Evolutionary conservation across 2,888 invertebrate species (phyloP).

Genomic region (Lampropteryx suffumata): DNA sequence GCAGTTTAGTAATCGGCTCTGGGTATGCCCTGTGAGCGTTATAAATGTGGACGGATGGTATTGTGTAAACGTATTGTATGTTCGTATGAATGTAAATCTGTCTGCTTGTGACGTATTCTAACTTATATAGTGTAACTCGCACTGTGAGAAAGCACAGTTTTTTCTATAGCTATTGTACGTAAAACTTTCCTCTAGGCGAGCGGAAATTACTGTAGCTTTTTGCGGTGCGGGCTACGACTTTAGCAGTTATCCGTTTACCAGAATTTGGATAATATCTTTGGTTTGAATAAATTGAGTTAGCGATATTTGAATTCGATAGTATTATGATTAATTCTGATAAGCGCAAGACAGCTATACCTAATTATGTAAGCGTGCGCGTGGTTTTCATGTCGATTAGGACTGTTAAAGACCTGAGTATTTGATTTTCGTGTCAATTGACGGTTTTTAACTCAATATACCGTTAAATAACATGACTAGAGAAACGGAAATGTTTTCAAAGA

Average conservation of each 20-base stretch:
- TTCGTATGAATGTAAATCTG: constrained; percentile 33
- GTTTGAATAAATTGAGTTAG: no score
- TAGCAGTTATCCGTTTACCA: background rate
- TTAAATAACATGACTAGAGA: background rate
- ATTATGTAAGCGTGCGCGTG: constrained; percentile 44
- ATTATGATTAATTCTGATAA: background rate
- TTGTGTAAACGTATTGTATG: constrained; percentile 42
- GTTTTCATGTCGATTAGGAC: constrained; percentile 36
- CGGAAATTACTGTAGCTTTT: constrained; percentile 42
- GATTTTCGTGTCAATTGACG: no score
- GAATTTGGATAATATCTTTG: background rate
- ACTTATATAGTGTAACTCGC: constrained; percentile 10
- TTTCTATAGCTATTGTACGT: constrained; percentile 1
- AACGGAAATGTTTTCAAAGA: background rate
- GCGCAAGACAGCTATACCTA: constrained; percentile 1
- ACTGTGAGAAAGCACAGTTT: constrained; percentile 8
- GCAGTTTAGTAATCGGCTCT: constrained; percentile 46
- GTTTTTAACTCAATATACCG: no score
- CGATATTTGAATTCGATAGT: background rate
- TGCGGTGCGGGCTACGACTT: constrained; percentile 55
- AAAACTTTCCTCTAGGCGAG: constrained; percentile 21
- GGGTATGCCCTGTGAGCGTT: constrained; percentile 44
- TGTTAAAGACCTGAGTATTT: no score
- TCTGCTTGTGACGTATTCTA: constrained; percentile 23
- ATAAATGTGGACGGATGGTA: constrained; percentile 41